phyloP scores from a whole-genome alignment of 2,797 vertebrate species.

The Acomys russatus region DNA sequence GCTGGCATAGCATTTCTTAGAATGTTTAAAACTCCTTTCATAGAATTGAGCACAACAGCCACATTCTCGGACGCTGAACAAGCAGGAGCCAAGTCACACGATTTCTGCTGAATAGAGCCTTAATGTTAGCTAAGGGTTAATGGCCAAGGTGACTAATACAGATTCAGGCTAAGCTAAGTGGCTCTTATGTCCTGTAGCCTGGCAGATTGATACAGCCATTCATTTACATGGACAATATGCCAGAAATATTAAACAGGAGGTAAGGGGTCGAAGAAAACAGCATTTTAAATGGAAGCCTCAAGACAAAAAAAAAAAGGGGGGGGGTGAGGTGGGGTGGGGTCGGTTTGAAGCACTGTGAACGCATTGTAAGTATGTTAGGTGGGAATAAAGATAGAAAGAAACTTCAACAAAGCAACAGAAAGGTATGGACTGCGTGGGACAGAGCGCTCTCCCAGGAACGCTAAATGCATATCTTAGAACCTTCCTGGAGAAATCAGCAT shows the following conservation, averaged over 20 bases:
- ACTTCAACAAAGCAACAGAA: conserved; percentile 87
- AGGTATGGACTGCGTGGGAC: conserved; percentile 84
- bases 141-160: conserved; percentile 89
- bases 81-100: conserved; percentile 71
- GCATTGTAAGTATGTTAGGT: conserved; percentile 86
- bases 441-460: conserved; percentile 81
- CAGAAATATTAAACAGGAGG: conserved; percentile 82
- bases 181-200: conserved; percentile 82
- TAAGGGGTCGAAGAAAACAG: conserved; percentile 79
- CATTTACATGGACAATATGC: conserved; percentile 82
- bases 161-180: conserved; percentile 89
- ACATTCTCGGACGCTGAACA: conserved; percentile 30
- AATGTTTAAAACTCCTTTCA: conserved; percentile 16
- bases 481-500: conserved; percentile 57
- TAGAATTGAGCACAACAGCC: conserved; percentile 51
- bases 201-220: conserved; percentile 81
- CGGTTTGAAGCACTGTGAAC: conserved; percentile 81
- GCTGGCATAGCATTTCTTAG: neutral
- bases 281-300: conserved; percentile 85
- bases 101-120: conserved; percentile 92
- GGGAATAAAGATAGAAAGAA: conserved; percentile 81
- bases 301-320: conserved; percentile 84
- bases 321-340: neutral
- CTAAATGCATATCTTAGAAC: conserved; percentile 69
- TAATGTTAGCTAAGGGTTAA: conserved; percentile 90